Percentiles rank a stretch among this genome's conserved stretches.
phyloP scores from a whole-genome alignment of 2,113 vertebrate species.

The Riparia riparia region DNA sequence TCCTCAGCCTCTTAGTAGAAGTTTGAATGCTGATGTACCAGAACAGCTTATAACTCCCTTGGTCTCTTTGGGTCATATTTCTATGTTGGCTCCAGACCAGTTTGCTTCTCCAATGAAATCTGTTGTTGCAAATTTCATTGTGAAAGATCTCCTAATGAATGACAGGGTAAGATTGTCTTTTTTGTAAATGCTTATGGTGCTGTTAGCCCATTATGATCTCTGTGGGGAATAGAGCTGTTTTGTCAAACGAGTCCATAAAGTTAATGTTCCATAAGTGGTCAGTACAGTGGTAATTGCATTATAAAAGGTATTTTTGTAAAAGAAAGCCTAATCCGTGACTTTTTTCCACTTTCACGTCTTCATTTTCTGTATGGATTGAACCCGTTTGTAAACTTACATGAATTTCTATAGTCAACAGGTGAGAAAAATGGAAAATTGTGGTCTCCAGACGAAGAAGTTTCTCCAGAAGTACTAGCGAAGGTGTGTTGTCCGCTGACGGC shows the following conservation, averaged over 20 bases:
- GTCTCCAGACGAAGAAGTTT: conserved; percentile 97
- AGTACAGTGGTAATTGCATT: neutral
- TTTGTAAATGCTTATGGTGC: neutral
- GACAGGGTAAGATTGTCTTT: conserved; percentile 86
- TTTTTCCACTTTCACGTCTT: neutral
- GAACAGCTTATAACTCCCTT: conserved; percentile 97
- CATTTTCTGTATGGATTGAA: neutral
- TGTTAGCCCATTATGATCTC: neutral
- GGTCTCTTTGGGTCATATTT: conserved; percentile 97
- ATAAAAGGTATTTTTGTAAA: neutral
- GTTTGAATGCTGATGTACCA: conserved; percentile 96
- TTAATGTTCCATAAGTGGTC: neutral
- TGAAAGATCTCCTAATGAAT: conserved; percentile 98
- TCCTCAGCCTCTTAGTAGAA: conserved; percentile 93
- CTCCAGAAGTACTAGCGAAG: conserved; percentile 96
- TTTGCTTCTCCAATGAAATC: conserved; percentile 99
- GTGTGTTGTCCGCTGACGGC: conserved; percentile 68
- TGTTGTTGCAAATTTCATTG: conserved; percentile 99
- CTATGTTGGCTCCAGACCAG: conserved; percentile 98
- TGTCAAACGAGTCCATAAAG: neutral
- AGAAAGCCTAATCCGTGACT: neutral
- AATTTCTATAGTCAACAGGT: conserved; percentile 88
- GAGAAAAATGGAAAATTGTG: conserved; percentile 98
- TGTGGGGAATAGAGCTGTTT: neutral
- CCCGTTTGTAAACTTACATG: conserved; percentile 49